A percentile compares a stretch with the other conserved stretches of the same genome.
phyloP scores from a whole-genome alignment of 2,888 invertebrate species.

The Epinotia brunnichana region DNA sequence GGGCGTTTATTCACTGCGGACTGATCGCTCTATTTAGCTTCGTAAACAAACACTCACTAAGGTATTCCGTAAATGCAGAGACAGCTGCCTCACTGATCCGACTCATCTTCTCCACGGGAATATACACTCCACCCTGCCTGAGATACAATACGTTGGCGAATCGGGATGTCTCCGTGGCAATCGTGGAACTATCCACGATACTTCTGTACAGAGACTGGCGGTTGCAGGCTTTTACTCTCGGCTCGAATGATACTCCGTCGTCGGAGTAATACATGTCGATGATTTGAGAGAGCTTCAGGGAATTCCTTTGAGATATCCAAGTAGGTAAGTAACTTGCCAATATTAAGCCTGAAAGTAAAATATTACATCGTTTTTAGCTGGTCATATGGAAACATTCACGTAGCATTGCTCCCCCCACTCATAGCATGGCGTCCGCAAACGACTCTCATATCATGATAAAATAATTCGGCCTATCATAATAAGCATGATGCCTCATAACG shows the following conservation, averaged over 20 bases:
- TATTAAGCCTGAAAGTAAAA: constrained; percentile 79
- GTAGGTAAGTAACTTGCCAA: constrained; percentile 77
- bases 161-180: constrained; percentile 72
- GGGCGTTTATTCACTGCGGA: too few relatives aligned
- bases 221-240: constrained; percentile 83
- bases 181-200: constrained; percentile 66
- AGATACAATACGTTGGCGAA: constrained; percentile 74
- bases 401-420: not conserved
- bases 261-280: constrained; percentile 88
- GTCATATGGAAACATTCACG: not conserved
- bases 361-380: not conserved
- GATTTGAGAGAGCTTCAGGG: constrained; percentile 84
- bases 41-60: constrained; percentile 68
- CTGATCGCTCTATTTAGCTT: too few relatives aligned
- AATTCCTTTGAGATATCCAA: constrained; percentile 80
- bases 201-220: constrained; percentile 75
- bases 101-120: constrained; percentile 75
- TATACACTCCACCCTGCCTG: constrained; percentile 72
- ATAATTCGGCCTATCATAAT: too few relatives aligned
- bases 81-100: constrained; percentile 76
- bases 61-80: constrained; percentile 76
- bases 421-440: too few relatives aligned
- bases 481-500: too few relatives aligned
- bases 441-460: too few relatives aligned
- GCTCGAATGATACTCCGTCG: constrained; percentile 83